Evolutionary conservation across 53 echinoderm and acorn worm species (phyloP), one percentile per base, ranked within the genome.

Genomic region (Temnopleurus reevesii): DNA sequence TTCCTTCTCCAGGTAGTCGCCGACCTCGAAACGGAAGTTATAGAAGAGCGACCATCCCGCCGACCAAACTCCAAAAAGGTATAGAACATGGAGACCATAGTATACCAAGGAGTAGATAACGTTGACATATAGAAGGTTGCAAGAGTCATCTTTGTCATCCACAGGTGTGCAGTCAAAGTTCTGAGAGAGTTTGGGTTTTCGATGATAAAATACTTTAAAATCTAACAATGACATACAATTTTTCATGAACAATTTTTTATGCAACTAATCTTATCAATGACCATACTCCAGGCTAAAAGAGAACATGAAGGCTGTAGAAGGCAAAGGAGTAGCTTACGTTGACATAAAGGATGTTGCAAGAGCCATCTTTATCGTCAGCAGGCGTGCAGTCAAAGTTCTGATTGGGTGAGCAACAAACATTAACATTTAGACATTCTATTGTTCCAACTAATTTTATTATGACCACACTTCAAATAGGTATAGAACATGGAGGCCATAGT

Each of bases 381-480:
- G 47, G 46, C 17, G 55, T 86, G 79, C 92, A 92, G 34, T 90
- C 44, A 63, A 90, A 90, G 56, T 77, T 76, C 92, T 92, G 90
- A 38, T n/a, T n/a, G 41, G 33, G 18, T n/a, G n/a, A n/a, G n/a
- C n/a, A n/a, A n/a, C n/a, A n/a, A n/a, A n/a, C n/a, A n/a, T n/a
- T n/a, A n/a, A n/a, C n/a, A n/a, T n/a, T n/a, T n/a, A n/a, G n/a
- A n/a, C n/a, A n/a, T n/a, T n/a, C n/a, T n/a, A n/a, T n/a, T n/a
- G n/a, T n/a, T n/a, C n/a, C n/a, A n/a, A n/a, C n/a, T n/a, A n/a
- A n/a, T n/a, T n/a, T n/a, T n/a, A n/a, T n/a, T n/a, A n/a, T 2
- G 95, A 91, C 91, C 93, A 93, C 77, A 95, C 84, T 17, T 91
- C 89, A 49, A 97, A 93, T 55, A 97, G 90, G 54, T 95, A 97